Percentiles rank a stretch among this genome's conserved stretches.
Conservation (phyloP, 2,113 vertebrate species). For the Phocoena sinus region DNA sequence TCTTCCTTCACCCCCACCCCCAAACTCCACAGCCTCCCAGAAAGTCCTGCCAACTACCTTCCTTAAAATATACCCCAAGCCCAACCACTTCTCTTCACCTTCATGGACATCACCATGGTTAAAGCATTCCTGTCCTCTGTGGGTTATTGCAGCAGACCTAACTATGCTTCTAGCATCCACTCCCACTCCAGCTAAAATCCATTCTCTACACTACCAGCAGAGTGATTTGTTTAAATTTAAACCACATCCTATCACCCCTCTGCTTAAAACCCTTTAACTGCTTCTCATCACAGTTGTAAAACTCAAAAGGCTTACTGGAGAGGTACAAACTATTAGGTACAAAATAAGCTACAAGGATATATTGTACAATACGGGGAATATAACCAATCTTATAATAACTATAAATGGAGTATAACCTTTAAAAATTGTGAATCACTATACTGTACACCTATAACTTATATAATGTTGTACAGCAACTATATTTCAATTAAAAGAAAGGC, state of each 20-base stretch:
- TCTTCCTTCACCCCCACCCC: not conserved
- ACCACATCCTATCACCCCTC: not conserved
- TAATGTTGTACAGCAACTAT: not conserved
- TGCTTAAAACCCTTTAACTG: not conserved
- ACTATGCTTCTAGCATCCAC: not conserved
- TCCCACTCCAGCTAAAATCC: not conserved
- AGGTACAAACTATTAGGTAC: not conserved
- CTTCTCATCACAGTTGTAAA: not conserved
- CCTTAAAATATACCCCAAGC: not conserved
- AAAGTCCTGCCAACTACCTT: not conserved
- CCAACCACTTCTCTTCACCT: not conserved
- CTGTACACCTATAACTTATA: not conserved
- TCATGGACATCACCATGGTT: not conserved
- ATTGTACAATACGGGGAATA: not conserved
- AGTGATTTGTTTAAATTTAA: not conserved
- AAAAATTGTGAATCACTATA: not conserved
- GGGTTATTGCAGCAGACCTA: not conserved
- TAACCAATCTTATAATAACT: not conserved
- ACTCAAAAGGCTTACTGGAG: not conserved
- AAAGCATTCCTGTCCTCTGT: not conserved
- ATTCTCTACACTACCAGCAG: not conserved
- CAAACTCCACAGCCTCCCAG: not conserved
- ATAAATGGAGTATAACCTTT: not conserved
- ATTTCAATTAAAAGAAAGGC: not conserved
- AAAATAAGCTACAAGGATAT: not conserved